phyloP scores from a whole-genome alignment of 2,888 invertebrate species.

The Kuschelorhynchus macadamiae region DNA sequence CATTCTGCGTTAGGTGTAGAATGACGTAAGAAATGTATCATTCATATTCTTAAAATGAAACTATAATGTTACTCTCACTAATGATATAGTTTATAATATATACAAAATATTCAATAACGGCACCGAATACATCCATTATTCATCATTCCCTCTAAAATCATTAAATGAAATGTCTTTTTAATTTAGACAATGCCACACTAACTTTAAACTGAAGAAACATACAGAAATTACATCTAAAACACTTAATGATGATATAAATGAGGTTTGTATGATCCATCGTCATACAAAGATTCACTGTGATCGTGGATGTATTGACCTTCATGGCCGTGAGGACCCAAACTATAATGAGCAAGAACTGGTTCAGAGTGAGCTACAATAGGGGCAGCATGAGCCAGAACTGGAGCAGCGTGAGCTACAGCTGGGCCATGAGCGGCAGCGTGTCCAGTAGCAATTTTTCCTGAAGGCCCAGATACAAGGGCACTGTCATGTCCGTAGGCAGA shows the following conservation, averaged over 20 bases:
- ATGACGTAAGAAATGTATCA: too few species aligned
- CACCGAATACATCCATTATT: too few species aligned
- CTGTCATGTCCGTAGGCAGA: constrained; percentile 20
- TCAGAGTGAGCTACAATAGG: constrained; percentile 25
- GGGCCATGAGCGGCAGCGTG: constrained; percentile 31
- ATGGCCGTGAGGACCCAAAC: constrained; percentile 44
- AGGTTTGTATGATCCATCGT: constrained; percentile 62
- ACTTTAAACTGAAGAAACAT: too few species aligned
- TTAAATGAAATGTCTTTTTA: too few species aligned
- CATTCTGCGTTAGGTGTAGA: too few species aligned
- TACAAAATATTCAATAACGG: too few species aligned
- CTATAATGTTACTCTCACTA: too few species aligned
- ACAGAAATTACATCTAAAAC: too few species aligned
- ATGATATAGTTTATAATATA: too few species aligned
- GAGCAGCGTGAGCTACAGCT: constrained; percentile 20
- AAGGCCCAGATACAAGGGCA: constrained; percentile 22
- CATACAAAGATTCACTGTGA: constrained; percentile 58
- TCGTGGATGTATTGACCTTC: constrained; percentile 61
- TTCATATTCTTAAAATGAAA: too few species aligned
- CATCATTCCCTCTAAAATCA: too few species aligned
- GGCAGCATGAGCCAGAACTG: constrained; percentile 25
- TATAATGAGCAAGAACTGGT: constrained; percentile 16
- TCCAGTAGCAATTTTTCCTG: constrained; percentile 29
- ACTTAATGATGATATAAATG: constrained; percentile 40
- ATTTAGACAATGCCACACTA: too few species aligned